Evolutionary conservation across 2,888 invertebrate genomes (phyloP), one percentile per base, ranked within the genome.

Genomic region (Orchesellides sinensis): DNA sequence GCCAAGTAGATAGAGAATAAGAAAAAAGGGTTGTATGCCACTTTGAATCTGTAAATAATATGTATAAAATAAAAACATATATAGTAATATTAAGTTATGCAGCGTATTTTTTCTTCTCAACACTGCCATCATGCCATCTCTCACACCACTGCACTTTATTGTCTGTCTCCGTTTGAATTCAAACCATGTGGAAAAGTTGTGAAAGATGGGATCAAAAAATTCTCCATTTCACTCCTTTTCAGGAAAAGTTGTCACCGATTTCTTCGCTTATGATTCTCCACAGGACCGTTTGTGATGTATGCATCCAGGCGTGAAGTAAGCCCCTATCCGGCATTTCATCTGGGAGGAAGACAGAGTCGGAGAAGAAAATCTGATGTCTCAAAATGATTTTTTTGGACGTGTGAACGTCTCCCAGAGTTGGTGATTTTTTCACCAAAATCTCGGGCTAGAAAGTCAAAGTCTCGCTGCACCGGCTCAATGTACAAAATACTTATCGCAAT

Each of bases 151-250:
- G 75, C 75, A 63, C 75, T 75, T 75, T 75, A 66, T 75, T 73
- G 61, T 66, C 75, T 75, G 49, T 66, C 81, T 81, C 73, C 74
- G 81, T 63, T 81, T 81, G 74, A 74, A 66, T 73, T 80, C 45
- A 80, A 81, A 27, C 81, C 73, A 81, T 56, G 81, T 66, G 73
- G 81, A 81, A 81, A 81, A 80, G 66, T 73, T 59, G 27, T 72
- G 68, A 81, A 81, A 74, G 81, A 81, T 81, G 74, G 74, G 74
- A 81, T 81, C 80, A 80, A 80, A 73, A 79, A 69, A 65, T 69
- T 66, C 56, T 47, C 19, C 29, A 21, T 73, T 73, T 49, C 73
- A 74, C 52, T 63, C 52, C 27, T 54, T 75, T 66, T 40, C 65
- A 54, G 19, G 47, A 32, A 74, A 68, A 74, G 73, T 74, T 73